phyloP scores from a whole-genome alignment of 2,888 invertebrate species.

The Drosophila mimica region DNA sequence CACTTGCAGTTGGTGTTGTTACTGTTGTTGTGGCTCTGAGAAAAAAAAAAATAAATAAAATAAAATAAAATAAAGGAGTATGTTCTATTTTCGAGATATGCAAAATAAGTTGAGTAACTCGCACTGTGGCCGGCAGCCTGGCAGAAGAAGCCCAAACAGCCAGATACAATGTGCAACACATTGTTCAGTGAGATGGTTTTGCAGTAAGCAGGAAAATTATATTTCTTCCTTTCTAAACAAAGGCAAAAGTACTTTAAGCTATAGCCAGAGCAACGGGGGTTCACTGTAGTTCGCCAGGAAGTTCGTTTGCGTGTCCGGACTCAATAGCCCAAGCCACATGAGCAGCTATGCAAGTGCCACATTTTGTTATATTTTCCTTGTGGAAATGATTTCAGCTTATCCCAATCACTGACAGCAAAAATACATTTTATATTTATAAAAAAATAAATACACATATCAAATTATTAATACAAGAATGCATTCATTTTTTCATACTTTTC shows the following conservation, averaged over 20 bases:
- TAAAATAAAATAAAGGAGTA: slow-evolving; percentile 50
- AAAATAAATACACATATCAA: slow-evolving; percentile 5
- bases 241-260: slow-evolving; percentile 39
- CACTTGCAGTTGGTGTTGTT: slow-evolving; percentile 21
- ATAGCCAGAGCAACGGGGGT: slow-evolving; percentile 14
- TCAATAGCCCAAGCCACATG: slow-evolving; percentile 19
- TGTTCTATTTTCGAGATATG: slow-evolving; percentile 68
- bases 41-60: slow-evolving; percentile 7
- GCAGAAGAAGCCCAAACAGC: slow-evolving; percentile 8
- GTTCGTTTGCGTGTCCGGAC: slow-evolving; percentile 23
- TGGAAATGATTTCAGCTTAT: slow-evolving; percentile 33
- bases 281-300: slow-evolving; percentile 21
- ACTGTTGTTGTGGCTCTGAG: slow-evolving; percentile 57
- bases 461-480: neutral
- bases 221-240: slow-evolving; percentile 64
- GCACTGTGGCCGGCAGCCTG: slow-evolving; percentile 20
- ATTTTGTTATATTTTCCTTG: slow-evolving; percentile 37
- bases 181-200: slow-evolving; percentile 32
- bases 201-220: slow-evolving; percentile 70
- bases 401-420: neutral
- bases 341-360: slow-evolving; percentile 23
- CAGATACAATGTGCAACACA: slow-evolving; percentile 47
- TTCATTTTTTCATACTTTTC: neutral
- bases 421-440: slow-evolving; percentile 5
- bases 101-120: slow-evolving; percentile 66